Conservation (phyloP, 2,888 invertebrate genomes). For the Lordiphosa andalusiaca region DNA sequence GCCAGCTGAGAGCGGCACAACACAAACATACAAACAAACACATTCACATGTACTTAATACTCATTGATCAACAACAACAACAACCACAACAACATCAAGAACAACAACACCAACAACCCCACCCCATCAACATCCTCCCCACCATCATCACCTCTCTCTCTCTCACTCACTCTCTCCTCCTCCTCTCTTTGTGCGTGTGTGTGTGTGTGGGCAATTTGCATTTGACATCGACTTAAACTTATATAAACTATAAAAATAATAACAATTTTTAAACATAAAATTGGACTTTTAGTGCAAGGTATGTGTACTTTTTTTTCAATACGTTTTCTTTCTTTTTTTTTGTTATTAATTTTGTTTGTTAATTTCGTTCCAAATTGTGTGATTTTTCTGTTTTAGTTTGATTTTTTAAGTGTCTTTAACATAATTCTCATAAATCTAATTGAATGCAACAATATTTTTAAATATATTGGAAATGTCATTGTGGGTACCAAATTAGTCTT, state of each 20-base stretch:
- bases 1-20: slow-evolving; percentile 31
- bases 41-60: slow-evolving; percentile 22
- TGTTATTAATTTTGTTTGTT: slow-evolving; percentile 31
- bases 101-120: no score
- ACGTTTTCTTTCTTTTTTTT: slow-evolving; percentile 19
- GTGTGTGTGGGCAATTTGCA: neutral
- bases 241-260: slow-evolving; percentile 1
- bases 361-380: slow-evolving; percentile 11
- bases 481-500: no score
- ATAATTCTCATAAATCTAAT: slow-evolving; percentile 9
- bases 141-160: neutral
- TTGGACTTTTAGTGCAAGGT: slow-evolving; percentile 71
- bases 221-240: neutral
- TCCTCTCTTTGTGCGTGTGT: slow-evolving; percentile 1
- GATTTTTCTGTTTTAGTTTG: slow-evolving; percentile 13
- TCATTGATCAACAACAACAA: slow-evolving; percentile 20
- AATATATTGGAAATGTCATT: no score
- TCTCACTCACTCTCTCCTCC: neutral
- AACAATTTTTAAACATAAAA: slow-evolving; percentile 27
- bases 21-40: slow-evolving; percentile 10
- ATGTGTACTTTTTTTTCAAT: slow-evolving; percentile 59
- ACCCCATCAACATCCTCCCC: neutral
- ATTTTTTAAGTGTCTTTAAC: slow-evolving; percentile 17
- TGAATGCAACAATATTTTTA: neutral
- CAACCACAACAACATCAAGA: neutral